Base-by-base conservation (phyloP, 2,113 vertebrate genomes). In the Oreochromis aureus region DNA sequence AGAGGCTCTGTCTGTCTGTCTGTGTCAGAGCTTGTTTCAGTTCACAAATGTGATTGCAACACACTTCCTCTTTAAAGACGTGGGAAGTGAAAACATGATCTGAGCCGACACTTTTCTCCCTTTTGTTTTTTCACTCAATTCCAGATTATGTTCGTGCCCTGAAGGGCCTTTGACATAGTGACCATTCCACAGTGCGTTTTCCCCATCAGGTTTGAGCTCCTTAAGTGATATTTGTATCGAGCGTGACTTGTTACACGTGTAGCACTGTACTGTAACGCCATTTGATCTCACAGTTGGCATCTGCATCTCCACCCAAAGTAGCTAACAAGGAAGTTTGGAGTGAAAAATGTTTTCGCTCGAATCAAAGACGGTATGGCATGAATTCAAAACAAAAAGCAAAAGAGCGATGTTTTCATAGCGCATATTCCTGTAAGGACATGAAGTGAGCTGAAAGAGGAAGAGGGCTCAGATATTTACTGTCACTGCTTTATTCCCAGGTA, bases 31-130 rank as follows among this genome's bases (percentile, higher is more conserved):
- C 5, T 18, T 11, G 55, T 87, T 91, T 90, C 59, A 81, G 54
- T 89, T 92, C 51, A 34, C 34, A 59, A n/a, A 81, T 85, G 12
- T 80, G 69, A 85, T 55, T 12, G 3, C 58, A 10, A 15, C 15
- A 36, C 78, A 86, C 91, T 94, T 95, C 94, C 93, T 92, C 85
- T 87, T 91, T 55, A 81, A 61, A 80, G 15, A 53, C 80, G 61
- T 55, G 76, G 80, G 89, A 93, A 91, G 84, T 89, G 79, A 90
- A 86, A 91, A 87, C 46, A 24, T 15, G 12, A 79, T 51, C 3
- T 24, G 71, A 7, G 11, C 53, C 16, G 8, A 2, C 7, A 13
- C 27, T 76, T 48, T 51, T 51, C 71, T 76, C 44, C 24, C 44
- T 46, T 44, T 46, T 30, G 7, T 32, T 18, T 27, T 24, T 27